Conservation (phyloP, 2,888 invertebrate species). For the Drosophila mercatorum region DNA sequence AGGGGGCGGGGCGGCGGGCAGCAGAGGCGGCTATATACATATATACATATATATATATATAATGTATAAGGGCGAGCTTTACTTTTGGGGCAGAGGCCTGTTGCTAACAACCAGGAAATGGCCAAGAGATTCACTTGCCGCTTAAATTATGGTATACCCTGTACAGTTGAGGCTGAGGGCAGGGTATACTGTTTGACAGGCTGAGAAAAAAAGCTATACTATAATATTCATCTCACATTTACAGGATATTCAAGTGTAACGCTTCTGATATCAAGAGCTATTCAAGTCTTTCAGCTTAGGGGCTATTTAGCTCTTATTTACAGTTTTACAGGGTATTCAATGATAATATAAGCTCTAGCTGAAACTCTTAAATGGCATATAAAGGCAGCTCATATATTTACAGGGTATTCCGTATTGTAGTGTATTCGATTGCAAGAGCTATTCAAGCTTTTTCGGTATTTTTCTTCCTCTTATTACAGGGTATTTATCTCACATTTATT, state of each 20-base stretch:
- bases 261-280: too few relatives aligned
- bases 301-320: too few relatives aligned
- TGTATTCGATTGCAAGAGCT: too few relatives aligned
- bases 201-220: too few relatives aligned
- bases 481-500: too few relatives aligned
- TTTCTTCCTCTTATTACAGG: too few relatives aligned
- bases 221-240: not conserved
- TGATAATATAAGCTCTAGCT: too few relatives aligned
- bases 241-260: not conserved
- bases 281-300: too few relatives aligned
- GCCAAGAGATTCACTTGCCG: constrained; percentile 14
- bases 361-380: not conserved
- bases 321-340: not conserved
- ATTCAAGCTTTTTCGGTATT: too few relatives aligned
- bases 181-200: not conserved
- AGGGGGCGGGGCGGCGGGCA: not conserved
- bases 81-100: constrained; percentile 33
- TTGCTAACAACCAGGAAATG: constrained; percentile 37
- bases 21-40: not conserved
- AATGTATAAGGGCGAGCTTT: constrained; percentile 27
- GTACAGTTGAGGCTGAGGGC: not conserved
- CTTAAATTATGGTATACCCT: constrained; percentile 2
- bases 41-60: not conserved
- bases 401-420: not conserved
- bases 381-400: not conserved